A percentile compares a stretch with the other conserved stretches of the same genome.
Conservation (phyloP, 2,888 invertebrate species). For the Tetramorium bicarinatum region DNA sequence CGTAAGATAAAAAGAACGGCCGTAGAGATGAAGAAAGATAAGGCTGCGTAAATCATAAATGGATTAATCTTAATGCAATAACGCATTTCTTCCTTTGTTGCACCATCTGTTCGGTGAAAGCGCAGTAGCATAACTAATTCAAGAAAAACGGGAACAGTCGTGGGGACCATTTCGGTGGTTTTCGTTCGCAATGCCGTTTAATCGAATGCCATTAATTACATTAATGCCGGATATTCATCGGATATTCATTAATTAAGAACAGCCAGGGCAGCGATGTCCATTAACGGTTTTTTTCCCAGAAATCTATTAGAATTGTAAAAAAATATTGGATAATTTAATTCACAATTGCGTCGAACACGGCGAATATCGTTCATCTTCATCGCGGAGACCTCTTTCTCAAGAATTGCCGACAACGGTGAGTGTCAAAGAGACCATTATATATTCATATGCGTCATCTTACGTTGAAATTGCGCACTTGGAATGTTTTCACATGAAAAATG, state of each 20-base stretch:
- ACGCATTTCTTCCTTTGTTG: constrained; percentile 11
- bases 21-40: background rate
- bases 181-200: constrained; percentile 42
- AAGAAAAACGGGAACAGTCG: constrained; percentile 33
- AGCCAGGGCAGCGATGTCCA: constrained; percentile 44
- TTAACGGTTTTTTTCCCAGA: constrained; percentile 53
- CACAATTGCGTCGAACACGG: constrained; percentile 7
- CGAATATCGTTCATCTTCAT: constrained; percentile 13
- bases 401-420: background rate
- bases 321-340: constrained; percentile 49
- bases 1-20: background rate
- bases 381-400: background rate
- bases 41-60: constrained; percentile 14
- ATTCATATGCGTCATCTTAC: constrained; percentile 15
- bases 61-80: constrained; percentile 32
- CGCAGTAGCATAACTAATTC: constrained; percentile 8
- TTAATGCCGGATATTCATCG: constrained; percentile 46
- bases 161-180: constrained; percentile 41
- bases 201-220: constrained; percentile 68
- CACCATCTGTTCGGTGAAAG: constrained; percentile 34
- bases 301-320: constrained; percentile 27
- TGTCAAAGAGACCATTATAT: constrained; percentile 30
- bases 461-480: background rate
- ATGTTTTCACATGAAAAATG: constrained; percentile 31
- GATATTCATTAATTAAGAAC: constrained; percentile 72